Evolutionary conservation across 1,140 invertebrate species (phyloP).

Genomic region (Bombus huntii): DNA sequence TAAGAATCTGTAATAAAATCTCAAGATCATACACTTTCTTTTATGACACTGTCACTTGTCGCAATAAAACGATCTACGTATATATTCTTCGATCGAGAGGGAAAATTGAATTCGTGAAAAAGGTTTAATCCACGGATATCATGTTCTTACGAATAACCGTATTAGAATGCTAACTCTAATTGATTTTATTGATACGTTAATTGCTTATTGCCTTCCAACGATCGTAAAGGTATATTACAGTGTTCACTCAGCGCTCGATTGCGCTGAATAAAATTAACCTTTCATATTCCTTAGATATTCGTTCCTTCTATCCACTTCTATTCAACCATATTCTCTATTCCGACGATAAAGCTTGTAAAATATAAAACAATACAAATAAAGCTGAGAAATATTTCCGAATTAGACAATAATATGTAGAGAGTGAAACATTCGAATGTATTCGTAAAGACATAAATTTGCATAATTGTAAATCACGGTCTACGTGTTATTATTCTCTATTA

Average conservation of each 20-base stretch:
- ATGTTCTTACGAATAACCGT: constrained; percentile 48
- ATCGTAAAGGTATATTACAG: constrained; percentile 47
- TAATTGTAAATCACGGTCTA: not conserved
- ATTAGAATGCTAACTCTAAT: constrained; percentile 72
- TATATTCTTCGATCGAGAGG: constrained; percentile 59
- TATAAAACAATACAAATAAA: too few relatives aligned
- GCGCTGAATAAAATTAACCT: constrained; percentile 14
- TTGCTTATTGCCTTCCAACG: constrained; percentile 67
- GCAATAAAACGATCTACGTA: constrained; percentile 66
- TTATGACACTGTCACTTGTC: not conserved
- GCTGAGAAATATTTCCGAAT: not conserved
- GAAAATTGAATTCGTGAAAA: constrained; percentile 62
- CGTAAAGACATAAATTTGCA: not conserved
- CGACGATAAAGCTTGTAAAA: too few relatives aligned
- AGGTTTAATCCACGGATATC: constrained; percentile 32
- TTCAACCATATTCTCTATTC: too few relatives aligned
- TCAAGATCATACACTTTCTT: not conserved
- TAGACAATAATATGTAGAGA: not conserved
- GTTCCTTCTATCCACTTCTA: too few relatives aligned
- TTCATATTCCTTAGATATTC: not conserved
- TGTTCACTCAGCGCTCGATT: not conserved
- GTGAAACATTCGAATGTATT: not conserved
- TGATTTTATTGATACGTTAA: constrained; percentile 77
- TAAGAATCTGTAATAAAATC: not conserved
- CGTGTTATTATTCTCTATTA: too few relatives aligned